phyloP scores from a whole-genome alignment of 2,113 vertebrate genomes.

The human region DNA sequence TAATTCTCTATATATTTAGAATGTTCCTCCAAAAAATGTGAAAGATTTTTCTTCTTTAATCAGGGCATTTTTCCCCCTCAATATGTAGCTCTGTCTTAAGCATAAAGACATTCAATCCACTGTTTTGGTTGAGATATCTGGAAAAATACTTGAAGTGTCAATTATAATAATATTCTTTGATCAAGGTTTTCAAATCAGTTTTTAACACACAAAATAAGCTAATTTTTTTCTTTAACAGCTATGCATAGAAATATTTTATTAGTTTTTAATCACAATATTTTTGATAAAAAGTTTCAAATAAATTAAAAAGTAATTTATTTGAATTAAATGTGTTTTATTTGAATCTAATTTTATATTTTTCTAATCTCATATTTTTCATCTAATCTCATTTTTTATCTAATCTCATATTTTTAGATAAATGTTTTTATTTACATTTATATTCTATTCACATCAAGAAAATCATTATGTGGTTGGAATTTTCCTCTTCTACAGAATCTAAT shows the following conservation, averaged over 20 bases:
- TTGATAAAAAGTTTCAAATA: neutral
- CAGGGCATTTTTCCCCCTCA: neutral
- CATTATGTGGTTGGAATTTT: neutral
- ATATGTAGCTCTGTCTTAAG: neutral
- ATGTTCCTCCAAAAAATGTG: neutral
- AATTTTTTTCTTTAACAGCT: neutral
- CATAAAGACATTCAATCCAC: neutral
- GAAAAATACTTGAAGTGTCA: neutral
- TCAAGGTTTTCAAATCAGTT: neutral
- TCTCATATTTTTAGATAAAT: neutral
- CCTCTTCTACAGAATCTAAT: neutral
- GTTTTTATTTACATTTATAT: neutral
- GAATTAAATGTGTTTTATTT: too few relatives aligned
- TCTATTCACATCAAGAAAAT: neutral
- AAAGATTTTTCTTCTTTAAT: neutral
- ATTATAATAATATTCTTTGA: neutral
- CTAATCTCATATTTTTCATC: neutral
- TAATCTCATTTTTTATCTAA: neutral
- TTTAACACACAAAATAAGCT: neutral
- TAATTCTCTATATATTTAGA: neutral
- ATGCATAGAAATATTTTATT: neutral
- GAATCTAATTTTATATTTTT: too few relatives aligned
- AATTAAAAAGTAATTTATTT: neutral
- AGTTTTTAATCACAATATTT: neutral
- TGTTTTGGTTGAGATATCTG: neutral